Percentiles rank a stretch among this genome's conserved stretches.
Conservation (phyloP, 2,888 invertebrate genomes). For the Cryptocephalus primarius region DNA sequence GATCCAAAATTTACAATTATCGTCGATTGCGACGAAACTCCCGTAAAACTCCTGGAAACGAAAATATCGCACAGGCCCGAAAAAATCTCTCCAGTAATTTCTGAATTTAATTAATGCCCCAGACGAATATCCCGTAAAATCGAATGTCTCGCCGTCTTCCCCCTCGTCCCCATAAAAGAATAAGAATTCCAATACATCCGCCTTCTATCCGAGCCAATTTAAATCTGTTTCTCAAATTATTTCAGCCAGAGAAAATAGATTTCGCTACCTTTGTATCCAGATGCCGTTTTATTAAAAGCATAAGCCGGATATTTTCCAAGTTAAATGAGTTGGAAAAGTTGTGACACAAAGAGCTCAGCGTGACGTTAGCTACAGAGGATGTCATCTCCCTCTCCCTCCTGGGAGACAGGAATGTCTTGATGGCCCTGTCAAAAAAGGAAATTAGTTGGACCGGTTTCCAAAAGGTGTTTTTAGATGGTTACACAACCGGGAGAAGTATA, state of each 20-base stretch:
- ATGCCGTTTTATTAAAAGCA: conserved; percentile 11
- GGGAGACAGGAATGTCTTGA: conserved; percentile 11
- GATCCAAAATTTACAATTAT: no score
- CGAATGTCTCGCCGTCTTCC: no score
- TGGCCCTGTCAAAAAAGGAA: conserved; percentile 17
- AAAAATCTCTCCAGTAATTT: no score
- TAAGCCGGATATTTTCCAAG: conserved; percentile 14
- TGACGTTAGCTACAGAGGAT: conserved; percentile 11
- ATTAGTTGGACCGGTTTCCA: conserved; percentile 7
- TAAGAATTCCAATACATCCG: no score
- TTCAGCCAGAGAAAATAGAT: conserved; percentile 9
- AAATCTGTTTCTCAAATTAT: not conserved
- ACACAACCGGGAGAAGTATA: not conserved
- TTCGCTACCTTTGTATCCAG: conserved; percentile 16
- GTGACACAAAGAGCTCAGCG: conserved; percentile 14
- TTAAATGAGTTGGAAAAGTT: conserved; percentile 22
- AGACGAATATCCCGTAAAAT: no score
- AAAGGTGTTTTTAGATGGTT: conserved; percentile 11
- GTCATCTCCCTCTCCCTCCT: conserved; percentile 17
- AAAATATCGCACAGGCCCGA: no score
- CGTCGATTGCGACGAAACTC: no score
- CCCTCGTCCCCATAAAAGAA: no score
- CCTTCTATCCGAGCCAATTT: no score
- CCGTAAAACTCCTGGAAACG: no score
- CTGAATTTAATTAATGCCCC: no score